phyloP scores from a whole-genome alignment of 1,140 invertebrate genomes.

The Drosophila hydei region DNA sequence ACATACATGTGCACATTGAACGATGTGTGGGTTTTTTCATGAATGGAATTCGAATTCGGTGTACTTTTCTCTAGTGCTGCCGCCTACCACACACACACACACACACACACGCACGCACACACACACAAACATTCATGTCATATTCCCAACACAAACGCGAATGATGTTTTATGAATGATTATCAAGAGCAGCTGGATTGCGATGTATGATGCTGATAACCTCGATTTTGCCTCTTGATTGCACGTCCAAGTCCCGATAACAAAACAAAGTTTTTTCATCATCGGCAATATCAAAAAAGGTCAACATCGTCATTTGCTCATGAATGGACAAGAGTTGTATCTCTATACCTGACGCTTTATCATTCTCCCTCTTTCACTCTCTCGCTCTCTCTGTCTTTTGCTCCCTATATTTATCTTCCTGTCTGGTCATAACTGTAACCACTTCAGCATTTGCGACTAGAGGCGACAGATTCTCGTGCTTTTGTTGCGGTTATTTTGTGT shows the following conservation, averaged over 20 bases:
- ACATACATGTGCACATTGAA: constrained; percentile 48
- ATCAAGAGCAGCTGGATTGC: constrained; percentile 53
- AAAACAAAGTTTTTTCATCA: constrained; percentile 3
- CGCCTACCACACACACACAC: constrained; percentile 47
- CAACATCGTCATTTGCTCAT: constrained; percentile 30
- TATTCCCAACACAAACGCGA: constrained; percentile 29
- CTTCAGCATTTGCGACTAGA: constrained; percentile 30
- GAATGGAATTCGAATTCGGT: constrained; percentile 83
- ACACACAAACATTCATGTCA: constrained; percentile 20
- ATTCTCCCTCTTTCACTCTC: background rate
- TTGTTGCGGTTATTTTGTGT: constrained; percentile 69
- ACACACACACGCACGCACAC: background rate
- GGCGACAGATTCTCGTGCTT: constrained; percentile 42
- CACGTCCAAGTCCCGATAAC: constrained; percentile 34
- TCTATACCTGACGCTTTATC: background rate
- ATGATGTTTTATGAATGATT: constrained; percentile 77
- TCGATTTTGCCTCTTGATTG: constrained; percentile 34
- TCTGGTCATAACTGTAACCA: constrained; percentile 33
- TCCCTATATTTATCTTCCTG: constrained; percentile 6
- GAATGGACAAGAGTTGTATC: constrained; percentile 31
- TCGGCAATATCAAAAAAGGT: constrained; percentile 40
- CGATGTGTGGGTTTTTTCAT: constrained; percentile 82
- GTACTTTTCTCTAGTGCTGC: constrained; percentile 71
- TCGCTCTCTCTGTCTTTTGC: background rate
- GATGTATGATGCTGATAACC: constrained; percentile 46